Base-by-base conservation (phyloP, 2,113 vertebrate genomes). In the Oriolus oriolus region DNA sequence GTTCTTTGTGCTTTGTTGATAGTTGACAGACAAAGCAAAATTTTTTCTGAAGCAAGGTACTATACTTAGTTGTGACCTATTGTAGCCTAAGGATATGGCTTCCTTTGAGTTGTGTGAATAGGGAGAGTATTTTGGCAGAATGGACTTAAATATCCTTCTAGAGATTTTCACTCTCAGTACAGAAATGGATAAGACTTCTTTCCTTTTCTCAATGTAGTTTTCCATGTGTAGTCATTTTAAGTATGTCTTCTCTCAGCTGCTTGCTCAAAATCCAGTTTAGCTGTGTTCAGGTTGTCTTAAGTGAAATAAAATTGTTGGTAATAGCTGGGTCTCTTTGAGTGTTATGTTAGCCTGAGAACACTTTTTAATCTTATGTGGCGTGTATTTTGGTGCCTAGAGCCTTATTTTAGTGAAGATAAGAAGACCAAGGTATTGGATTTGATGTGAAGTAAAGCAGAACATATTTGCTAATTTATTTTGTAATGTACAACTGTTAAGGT, bases 31-130 rank as follows among this genome's bases (percentile, higher is more conserved):
- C 96, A 97, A 98, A 98, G 94, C 96, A 95, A 86, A 97, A 87
- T 97, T 97, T 98, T 98, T 97, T 95, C 92, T 96, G 90, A 96
- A 97, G 95, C 89, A 96, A 97, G 97, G 96, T 97, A 94, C 95
- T 97, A 84, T 98, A 97, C 96, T 98, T 98, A 97, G 90, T 97
- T 96, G 94, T 98, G 97, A 98, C 97, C 97, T 98, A 11, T 97
- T 97, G 68, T 59, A 97, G 92, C 96, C 96, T 96, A 94, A 95
- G 93, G 97, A 96, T 94, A 89, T 70, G 76, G 59, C 83, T 97
- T 96, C 95, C 96, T 97, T 98, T 96, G 92, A 97, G 86, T 92
- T 89, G 86, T 70, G 82, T 97, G 92, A 98, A 98, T 97, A 96
- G 95, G 92, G 89, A 97, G 91, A 97, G 78, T 93, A 92, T 96